Base-by-base conservation (phyloP, 1,140 invertebrate genomes). In the Glossosoma conforme region DNA sequence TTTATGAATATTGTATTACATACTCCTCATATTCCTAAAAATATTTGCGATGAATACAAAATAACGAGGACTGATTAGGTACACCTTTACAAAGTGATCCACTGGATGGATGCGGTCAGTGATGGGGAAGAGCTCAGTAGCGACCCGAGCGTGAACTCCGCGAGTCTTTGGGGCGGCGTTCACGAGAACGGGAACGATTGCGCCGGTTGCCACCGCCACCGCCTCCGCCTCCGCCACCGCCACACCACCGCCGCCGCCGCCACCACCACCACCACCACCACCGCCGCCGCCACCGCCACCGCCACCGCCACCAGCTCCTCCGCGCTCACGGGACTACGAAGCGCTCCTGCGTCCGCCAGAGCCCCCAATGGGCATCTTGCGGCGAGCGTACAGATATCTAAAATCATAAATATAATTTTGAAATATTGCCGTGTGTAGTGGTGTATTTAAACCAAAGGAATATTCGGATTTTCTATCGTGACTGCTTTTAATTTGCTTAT, bases 371-470 rank as follows among this genome's bases (percentile, higher is more conserved):
- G 56, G 44, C 69, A 68, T 42, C 66, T 64, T 75, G 4, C 75
- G 66, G 9, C 83, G 74, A 2, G 81, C 79, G 63, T 80, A 81
- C 52, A 80, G 58, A 63, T 83, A 81, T 58, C 77, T 79, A 63
- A 6, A 70, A 65, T 11, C 57, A 56, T 51, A 35, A 49, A 14
- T 55, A 41, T 33, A n/a, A 66, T 68, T 58, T 61, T 70, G 44
- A 65, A 61, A 52, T 58, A 19, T 19, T n/a, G n/a, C n/a, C n/a
- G n/a, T n/a, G n/a, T n/a, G n/a, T n/a, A n/a, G n/a, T n/a, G n/a
- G n/a, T n/a, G n/a, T n/a, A n/a, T n/a, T n/a, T n/a, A n/a, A n/a
- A n/a, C n/a, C n/a, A n/a, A n/a, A n/a, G n/a, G n/a, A n/a, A n/a
- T n/a, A n/a, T n/a, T n/a, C n/a, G n/a, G n/a, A n/a, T n/a, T n/a